Evolutionary conservation across 2,113 vertebrate genomes (phyloP).

Genomic region (Xiphophorus couchianus): DNA sequence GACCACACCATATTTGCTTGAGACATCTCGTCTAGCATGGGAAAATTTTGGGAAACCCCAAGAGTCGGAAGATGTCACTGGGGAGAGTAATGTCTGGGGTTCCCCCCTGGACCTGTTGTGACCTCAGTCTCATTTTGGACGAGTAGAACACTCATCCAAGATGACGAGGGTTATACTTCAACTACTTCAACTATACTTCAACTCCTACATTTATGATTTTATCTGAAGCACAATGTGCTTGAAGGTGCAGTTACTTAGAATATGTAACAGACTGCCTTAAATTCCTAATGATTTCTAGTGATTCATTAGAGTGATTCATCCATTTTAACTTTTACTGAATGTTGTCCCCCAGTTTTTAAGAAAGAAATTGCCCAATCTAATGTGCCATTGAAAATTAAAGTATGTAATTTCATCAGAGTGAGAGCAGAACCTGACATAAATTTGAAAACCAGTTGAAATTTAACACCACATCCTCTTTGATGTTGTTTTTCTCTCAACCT

Average conservation of each 20-base stretch:
- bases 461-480: background rate
- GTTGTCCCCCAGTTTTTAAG: background rate
- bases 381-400: background rate
- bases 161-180: too few relatives aligned
- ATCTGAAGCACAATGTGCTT: slow-evolving; percentile 5
- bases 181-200: too few relatives aligned
- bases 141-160: too few relatives aligned
- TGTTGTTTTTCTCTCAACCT: slow-evolving; percentile 23
- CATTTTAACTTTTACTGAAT: background rate
- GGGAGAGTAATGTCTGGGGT: too few relatives aligned
- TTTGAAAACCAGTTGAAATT: background rate
- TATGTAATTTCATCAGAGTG: slow-evolving; percentile 4
- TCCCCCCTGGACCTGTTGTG: too few relatives aligned
- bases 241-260: slow-evolving; percentile 4
- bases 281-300: background rate
- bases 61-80: too few relatives aligned
- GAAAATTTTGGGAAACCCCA: too few relatives aligned
- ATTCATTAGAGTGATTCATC: background rate
- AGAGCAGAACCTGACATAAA: background rate
- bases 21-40: too few relatives aligned
- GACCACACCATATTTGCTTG: too few relatives aligned
- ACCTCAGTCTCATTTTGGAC: too few relatives aligned
- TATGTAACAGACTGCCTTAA: background rate
- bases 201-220: background rate
- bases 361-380: background rate